phyloP scores from a whole-genome alignment of 2,797 vertebrate species.

The Loriculus beryllinus region DNA sequence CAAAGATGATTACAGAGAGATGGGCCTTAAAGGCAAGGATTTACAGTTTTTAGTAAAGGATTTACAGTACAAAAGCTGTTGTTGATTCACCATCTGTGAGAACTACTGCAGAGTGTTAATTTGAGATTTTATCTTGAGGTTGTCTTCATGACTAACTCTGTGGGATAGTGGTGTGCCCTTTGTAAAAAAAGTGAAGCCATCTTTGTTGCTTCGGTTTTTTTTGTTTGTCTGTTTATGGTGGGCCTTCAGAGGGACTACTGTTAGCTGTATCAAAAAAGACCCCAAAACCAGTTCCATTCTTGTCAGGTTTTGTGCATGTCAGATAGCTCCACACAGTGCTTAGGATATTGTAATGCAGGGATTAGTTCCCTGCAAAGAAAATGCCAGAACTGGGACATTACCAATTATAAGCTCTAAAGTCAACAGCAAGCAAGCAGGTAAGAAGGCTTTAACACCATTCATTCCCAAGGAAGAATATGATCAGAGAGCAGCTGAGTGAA shows the following conservation, averaged over 20 bases:
- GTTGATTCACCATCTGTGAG: conserved; percentile 35
- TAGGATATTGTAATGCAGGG: not conserved
- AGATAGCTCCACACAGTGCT: not conserved
- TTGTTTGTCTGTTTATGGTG: not conserved
- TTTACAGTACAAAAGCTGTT: conserved; percentile 45
- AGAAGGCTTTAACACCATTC: not conserved
- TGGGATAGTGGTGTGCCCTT: not conserved
- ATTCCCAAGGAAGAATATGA: not conserved
- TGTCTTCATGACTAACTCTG: fast-evolving
- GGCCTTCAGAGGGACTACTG: not conserved
- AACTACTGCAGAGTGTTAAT: not conserved
- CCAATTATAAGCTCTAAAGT: fast-evolving
- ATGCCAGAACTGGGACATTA: not conserved
- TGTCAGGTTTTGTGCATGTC: not conserved
- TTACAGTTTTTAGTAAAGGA: conserved; percentile 47
- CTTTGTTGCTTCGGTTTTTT: not conserved
- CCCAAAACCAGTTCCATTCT: not conserved
- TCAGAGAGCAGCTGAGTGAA: not conserved
- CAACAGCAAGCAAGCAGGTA: not conserved
- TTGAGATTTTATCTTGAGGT: not conserved
- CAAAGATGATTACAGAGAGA: conserved; percentile 42
- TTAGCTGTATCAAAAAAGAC: not conserved
- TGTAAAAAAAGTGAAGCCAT: not conserved
- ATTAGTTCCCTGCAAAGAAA: not conserved
- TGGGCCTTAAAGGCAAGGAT: conserved; percentile 23